A percentile compares a stretch with the other conserved stretches of the same genome.
Evolutionary conservation across 1,140 invertebrate species (phyloP).

Genomic region (Thereuonema tuberculata): DNA sequence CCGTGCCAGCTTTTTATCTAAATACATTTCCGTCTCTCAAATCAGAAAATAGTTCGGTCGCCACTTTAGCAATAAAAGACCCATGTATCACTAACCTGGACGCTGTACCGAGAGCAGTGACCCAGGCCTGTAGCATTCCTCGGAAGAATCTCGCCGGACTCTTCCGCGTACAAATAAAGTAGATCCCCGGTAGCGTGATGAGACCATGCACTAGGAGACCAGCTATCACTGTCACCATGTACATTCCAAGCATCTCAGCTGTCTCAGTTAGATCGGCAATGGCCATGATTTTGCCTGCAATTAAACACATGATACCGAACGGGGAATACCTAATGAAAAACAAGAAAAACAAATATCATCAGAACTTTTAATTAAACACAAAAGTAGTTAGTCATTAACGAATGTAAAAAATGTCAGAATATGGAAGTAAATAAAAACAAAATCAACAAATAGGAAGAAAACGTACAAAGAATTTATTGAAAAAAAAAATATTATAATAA

Average conservation of each 20-base stretch:
- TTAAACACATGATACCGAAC: slow-evolving; percentile 44
- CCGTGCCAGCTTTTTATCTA: too few species aligned
- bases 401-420: too few species aligned
- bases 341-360: too few species aligned
- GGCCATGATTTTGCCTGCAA: slow-evolving; percentile 40
- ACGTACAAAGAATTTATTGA: too few species aligned
- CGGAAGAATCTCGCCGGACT: slow-evolving; percentile 43
- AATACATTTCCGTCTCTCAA: too few species aligned
- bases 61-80: too few species aligned
- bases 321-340: slow-evolving; percentile 41
- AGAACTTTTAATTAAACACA: too few species aligned
- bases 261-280: slow-evolving; percentile 40
- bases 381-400: too few species aligned
- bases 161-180: slow-evolving; percentile 38
- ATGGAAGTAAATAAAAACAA: too few species aligned
- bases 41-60: too few species aligned
- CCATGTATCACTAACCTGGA: slow-evolving; percentile 32
- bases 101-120: slow-evolving; percentile 40
- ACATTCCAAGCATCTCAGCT: slow-evolving; percentile 40
- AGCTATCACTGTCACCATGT: slow-evolving; percentile 37
- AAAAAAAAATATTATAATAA: too few species aligned
- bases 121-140: slow-evolving; percentile 45
- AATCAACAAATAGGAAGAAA: too few species aligned
- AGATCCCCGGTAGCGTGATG: slow-evolving; percentile 39
- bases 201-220: slow-evolving; percentile 43